Evolutionary conservation across 2,888 invertebrate genomes (phyloP).

Genomic region (Tyria jacobaeae): DNA sequence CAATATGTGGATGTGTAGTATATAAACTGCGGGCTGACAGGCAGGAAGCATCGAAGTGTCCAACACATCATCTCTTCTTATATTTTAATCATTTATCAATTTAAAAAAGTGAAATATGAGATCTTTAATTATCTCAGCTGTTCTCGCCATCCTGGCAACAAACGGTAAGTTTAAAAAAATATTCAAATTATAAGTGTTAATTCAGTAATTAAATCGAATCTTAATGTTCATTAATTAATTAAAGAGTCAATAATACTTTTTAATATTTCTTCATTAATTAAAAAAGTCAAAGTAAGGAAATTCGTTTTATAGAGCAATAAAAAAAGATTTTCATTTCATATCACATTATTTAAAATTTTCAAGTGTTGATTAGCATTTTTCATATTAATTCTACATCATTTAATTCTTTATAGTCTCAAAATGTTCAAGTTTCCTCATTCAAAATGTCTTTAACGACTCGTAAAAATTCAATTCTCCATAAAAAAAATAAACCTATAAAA

Average conservation of each 20-base stretch:
- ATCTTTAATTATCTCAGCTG: conserved; percentile 51
- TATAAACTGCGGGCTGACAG: conserved; percentile 74
- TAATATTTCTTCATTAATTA: no score
- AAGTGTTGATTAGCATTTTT: not conserved
- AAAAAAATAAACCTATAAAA: no score
- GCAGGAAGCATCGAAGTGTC: conserved; percentile 70
- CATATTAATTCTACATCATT: no score
- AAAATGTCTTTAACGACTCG: no score
- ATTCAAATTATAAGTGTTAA: not conserved
- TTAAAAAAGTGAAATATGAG: conserved; percentile 62
- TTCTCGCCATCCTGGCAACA: conserved; percentile 69
- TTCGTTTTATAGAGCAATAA: not conserved
- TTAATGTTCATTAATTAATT: conserved; percentile 4
- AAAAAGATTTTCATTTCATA: not conserved
- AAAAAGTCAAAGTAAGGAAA: not conserved
- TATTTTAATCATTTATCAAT: conserved; percentile 45
- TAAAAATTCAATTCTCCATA: no score
- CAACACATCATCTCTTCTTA: conserved; percentile 45
- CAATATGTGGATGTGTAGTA: conserved; percentile 77
- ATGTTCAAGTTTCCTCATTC: no score
- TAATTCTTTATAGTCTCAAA: not conserved
- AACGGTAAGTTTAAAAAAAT: conserved; percentile 69
- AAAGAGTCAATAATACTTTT: not conserved
- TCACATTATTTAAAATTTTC: not conserved
- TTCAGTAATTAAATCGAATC: no score